Conservation (phyloP, 2,113 vertebrate genomes). For the Ochotona princeps region DNA sequence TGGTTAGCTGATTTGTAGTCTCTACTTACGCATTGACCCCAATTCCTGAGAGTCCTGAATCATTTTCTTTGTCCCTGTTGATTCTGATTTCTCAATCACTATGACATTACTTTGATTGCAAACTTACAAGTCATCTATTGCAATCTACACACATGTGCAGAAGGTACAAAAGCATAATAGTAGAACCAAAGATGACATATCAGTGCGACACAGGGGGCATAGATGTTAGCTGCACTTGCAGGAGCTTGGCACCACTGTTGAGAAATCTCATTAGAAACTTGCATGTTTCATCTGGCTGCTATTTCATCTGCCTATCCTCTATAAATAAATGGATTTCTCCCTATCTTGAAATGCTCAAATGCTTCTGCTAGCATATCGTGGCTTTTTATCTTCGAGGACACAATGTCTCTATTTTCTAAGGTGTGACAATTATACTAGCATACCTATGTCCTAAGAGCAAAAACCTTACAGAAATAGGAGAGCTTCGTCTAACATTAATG, state of each 20-base stretch:
- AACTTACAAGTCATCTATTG: background rate
- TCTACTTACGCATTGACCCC: background rate
- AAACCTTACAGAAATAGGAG: background rate
- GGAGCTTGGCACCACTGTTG: background rate
- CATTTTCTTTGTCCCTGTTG: background rate
- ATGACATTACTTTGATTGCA: background rate
- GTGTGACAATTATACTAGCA: background rate
- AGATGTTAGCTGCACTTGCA: background rate
- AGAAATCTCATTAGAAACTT: background rate
- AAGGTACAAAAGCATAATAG: no score
- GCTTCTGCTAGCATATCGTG: background rate
- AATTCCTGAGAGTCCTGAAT: background rate
- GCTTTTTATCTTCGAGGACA: background rate
- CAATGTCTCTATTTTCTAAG: background rate
- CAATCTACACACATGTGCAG: no score
- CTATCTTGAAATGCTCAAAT: background rate
- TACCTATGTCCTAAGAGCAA: background rate
- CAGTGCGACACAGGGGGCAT: rapidly evolving
- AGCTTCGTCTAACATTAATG: background rate
- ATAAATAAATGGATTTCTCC: background rate
- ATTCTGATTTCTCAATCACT: background rate
- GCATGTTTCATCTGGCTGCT: background rate
- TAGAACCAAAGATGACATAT: background rate
- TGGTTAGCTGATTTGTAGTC: background rate
- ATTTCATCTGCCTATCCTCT: background rate